A percentile compares a stretch with the other conserved stretches of the same genome.
These are phyloP conservation scores for Trogon surrucura DNA, from an alignment of 2,113 vertebrate species.

Conservation along the genomic window DNA sequence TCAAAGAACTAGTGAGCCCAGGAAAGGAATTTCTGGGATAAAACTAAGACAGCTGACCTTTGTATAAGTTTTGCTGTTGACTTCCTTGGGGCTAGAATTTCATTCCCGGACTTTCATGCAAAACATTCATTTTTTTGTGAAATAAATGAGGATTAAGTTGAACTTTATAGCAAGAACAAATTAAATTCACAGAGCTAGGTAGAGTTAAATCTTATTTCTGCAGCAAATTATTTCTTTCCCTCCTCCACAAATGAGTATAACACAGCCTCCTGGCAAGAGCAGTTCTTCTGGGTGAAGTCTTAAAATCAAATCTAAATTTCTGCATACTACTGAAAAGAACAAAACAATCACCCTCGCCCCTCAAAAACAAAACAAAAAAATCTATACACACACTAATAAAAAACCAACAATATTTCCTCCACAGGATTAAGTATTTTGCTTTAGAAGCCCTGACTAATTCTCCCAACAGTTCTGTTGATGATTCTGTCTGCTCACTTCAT, in stretches of 20 bases:
- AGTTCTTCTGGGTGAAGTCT: neutral
- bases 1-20: neutral
- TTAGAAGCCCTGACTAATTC: neutral
- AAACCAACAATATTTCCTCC: neutral
- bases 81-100: neutral
- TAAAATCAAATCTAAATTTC: neutral
- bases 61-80: neutral
- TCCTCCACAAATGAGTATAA: neutral
- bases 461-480: neutral
- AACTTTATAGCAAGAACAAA: neutral
- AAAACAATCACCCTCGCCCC: neutral
- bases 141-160: neutral
- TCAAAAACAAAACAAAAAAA: too few species aligned
- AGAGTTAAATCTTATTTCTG: neutral
- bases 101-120: neutral
- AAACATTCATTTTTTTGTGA: neutral
- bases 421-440: neutral
- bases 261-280: neutral
- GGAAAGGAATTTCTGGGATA: neutral
- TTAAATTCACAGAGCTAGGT: neutral
- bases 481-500: neutral
- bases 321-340: neutral
- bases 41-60: neutral
- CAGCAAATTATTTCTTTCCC: neutral
- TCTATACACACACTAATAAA: neutral